phyloP scores from a whole-genome alignment of 30 jellyfish, hydroid and myxozoan species.

The Aurelia aurita region DNA sequence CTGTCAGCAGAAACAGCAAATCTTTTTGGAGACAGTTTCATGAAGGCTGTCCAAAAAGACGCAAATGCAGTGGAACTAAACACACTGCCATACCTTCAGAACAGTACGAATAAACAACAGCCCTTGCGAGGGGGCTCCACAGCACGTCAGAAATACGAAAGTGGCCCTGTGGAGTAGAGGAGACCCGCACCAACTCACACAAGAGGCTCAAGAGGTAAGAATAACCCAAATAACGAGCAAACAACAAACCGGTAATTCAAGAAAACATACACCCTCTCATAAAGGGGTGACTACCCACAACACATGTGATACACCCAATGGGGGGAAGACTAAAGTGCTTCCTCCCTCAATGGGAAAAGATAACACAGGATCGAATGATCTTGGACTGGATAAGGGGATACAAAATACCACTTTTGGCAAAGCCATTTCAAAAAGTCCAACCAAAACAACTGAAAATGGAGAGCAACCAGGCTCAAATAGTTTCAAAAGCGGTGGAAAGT shows the following conservation, averaged over 20 bases:
- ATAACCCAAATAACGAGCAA: slow-evolving; percentile 16
- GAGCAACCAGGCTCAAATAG: neutral
- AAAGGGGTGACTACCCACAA: neutral
- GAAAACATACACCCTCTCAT: slow-evolving; percentile 11
- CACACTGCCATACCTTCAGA: neutral
- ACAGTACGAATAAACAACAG: neutral
- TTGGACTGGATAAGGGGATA: slow-evolving; percentile 29
- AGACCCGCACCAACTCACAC: neutral
- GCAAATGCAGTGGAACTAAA: neutral
- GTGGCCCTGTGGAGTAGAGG: slow-evolving; percentile 20
- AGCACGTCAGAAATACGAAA: slow-evolving; percentile 7
- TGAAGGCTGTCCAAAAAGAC: neutral
- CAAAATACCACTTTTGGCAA: slow-evolving; percentile 10
- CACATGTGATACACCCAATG: neutral
- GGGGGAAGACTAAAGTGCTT: slow-evolving; percentile 18
- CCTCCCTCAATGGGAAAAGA: slow-evolving; percentile 19
- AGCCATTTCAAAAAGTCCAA: slow-evolving; percentile 3
- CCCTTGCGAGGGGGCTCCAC: slow-evolving; percentile 22
- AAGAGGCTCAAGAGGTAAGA: slow-evolving; percentile 33
- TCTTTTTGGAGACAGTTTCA: neutral
- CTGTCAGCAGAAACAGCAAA: neutral
- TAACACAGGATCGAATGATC: slow-evolving; percentile 15
- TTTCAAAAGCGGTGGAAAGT: slow-evolving; percentile 24
- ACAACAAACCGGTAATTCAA: slow-evolving; percentile 3
- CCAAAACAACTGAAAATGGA: slow-evolving; percentile 24